phyloP scores from a whole-genome alignment of 2,888 invertebrate species.

The Diplolepis rosae region DNA sequence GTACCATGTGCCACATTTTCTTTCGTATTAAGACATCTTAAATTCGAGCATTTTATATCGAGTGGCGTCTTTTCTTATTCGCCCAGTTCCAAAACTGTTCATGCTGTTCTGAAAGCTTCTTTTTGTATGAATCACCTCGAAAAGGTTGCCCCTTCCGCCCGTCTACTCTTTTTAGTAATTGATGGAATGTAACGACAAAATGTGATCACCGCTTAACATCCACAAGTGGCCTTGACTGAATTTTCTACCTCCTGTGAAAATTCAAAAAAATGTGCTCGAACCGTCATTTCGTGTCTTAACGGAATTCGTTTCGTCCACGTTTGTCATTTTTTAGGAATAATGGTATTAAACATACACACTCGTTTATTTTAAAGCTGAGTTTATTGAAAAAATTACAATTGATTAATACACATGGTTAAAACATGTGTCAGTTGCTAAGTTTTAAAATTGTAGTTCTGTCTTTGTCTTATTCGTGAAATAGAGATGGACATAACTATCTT shows the following conservation, averaged over 20 bases:
- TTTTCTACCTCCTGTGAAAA: not conserved
- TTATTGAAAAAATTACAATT: not conserved
- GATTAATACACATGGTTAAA: not conserved
- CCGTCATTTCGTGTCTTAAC: not conserved
- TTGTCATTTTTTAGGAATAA: not conserved
- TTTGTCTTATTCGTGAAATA: not conserved
- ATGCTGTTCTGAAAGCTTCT: not conserved
- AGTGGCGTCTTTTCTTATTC: conserved; percentile 35
- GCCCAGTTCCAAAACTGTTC: conserved; percentile 37
- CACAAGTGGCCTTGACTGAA: not conserved
- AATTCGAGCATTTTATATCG: conserved; percentile 37
- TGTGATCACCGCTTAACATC: not conserved
- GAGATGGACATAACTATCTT: not conserved
- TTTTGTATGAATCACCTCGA: conserved; percentile 32
- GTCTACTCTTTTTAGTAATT: conserved; percentile 25
- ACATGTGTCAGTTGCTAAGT: not conserved
- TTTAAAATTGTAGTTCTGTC: not conserved
- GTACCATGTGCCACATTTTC: conserved; percentile 71
- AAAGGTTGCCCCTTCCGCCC: conserved; percentile 34
- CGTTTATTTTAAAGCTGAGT: not conserved
- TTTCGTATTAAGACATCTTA: conserved; percentile 38
- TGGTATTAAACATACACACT: not conserved
- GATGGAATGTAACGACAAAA: not conserved
- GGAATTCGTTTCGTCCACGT: not conserved
- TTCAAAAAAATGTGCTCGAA: not conserved